Conservation (phyloP, 2,888 invertebrate genomes). For the Ectropis crepuscularia region DNA sequence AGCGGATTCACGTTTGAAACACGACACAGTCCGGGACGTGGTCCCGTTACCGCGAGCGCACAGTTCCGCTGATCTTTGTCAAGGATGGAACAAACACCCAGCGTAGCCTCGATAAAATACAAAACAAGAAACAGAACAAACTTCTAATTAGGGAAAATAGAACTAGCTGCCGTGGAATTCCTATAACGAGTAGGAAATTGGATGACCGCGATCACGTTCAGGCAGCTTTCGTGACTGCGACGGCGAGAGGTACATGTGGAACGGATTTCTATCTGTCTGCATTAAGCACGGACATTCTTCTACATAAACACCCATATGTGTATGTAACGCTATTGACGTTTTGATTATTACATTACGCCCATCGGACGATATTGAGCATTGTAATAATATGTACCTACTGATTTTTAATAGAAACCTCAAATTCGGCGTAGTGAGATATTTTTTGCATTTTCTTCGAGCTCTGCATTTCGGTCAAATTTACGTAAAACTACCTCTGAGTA, state of each 20-base stretch:
- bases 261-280: conserved; percentile 21
- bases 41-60: conserved; percentile 58
- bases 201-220: conserved; percentile 62
- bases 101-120: conserved; percentile 29
- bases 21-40: conserved; percentile 46
- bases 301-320: not conserved
- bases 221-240: conserved; percentile 52
- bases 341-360: not conserved
- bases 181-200: conserved; percentile 50
- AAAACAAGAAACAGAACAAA: conserved; percentile 33
- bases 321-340: not conserved
- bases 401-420: too few relatives aligned
- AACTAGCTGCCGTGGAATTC: conserved; percentile 45
- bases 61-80: conserved; percentile 39
- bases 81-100: conserved; percentile 36
- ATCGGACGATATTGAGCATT: not conserved
- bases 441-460: too few relatives aligned
- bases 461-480: too few relatives aligned
- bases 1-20: conserved; percentile 40
- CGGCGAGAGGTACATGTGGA: conserved; percentile 34
- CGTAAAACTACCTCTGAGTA: too few relatives aligned
- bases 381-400: not conserved
- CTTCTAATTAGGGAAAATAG: conserved; percentile 49
- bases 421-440: too few relatives aligned
- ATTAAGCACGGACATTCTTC: conserved; percentile 16